Evolutionary conservation across 2,888 invertebrate species (phyloP), one percentile per base, ranked within the genome.

Genomic region (Tolmerus cingulatus): DNA sequence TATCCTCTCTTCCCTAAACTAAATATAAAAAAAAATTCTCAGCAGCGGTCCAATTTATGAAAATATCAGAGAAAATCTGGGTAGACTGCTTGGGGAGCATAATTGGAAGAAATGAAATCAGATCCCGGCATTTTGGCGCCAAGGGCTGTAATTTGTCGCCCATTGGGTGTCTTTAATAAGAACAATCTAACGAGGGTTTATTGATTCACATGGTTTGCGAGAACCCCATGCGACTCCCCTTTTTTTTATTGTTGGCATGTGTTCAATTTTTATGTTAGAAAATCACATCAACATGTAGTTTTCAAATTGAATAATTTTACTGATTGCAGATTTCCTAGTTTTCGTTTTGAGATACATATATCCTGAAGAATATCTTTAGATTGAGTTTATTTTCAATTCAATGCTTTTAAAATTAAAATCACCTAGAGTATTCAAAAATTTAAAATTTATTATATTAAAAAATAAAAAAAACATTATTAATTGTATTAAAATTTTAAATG

Each of bases 1-100:
- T 76, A 34, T 14, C 76, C 12, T 76, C n/a, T 76, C 34, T 76
- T 34, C 9, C 76, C 37, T 23, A 37, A 34, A 76, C 37, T 12
- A 34, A 76, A 76, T 37, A 37, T n/a, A n/a, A n/a, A 34, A 74
- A 74, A 76, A 27, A 23, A 74, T 34, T 76, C 76, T 5, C 76
- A 34, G 37, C 76, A 76, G 37, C 37, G 76, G 34, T 76, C 34
- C 76, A 76, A 76, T 78, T 78, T 78, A 78, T 46, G 46, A 43
- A 82, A 57, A 57, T 82, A 51, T 55, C 82, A 9, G 30, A 40
- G 34, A 12, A 82, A 82, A 55, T 82, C 82, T 57, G 82, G 55
- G 55, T 16, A 55, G 82, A 82, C 82, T 82, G 82, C 82, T 82
- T 82, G 82, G 82, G 82, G 82, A 82, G 82, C 82, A 82, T 82